These are phyloP conservation scores for Xylocampa areola DNA, from an alignment of 2,888 invertebrate species.

Conservation along the genomic window DNA sequence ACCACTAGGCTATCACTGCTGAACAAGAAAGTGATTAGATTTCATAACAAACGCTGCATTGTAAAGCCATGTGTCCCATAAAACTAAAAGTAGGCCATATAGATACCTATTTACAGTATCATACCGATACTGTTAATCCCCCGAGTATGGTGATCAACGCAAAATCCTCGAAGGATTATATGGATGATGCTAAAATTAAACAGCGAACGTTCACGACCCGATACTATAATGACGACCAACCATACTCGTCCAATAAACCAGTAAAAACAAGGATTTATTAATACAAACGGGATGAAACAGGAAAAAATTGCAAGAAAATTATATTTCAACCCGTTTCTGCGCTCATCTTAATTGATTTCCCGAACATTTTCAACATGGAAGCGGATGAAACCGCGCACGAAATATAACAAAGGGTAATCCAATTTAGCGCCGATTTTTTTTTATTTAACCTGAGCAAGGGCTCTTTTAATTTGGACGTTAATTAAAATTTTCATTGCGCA, in stretches of 20 bases:
- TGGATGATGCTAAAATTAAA: slow-evolving; percentile 19
- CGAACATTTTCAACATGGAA: slow-evolving; percentile 32
- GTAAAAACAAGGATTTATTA: slow-evolving; percentile 29
- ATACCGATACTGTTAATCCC: slow-evolving; percentile 26
- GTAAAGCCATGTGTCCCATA: too few relatives aligned
- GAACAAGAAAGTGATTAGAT: too few relatives aligned
- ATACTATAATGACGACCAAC: slow-evolving; percentile 8
- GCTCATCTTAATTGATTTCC: slow-evolving; percentile 52
- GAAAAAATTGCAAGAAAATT: slow-evolving; percentile 35
- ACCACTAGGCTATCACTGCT: too few relatives aligned
- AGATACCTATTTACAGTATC: slow-evolving; percentile 22
- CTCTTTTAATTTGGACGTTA: slow-evolving; percentile 67
- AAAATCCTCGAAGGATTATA: slow-evolving; percentile 32
- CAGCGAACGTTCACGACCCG: slow-evolving; percentile 17
- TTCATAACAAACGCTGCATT: too few relatives aligned
- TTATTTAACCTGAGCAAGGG: slow-evolving; percentile 57
- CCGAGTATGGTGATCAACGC: slow-evolving; percentile 38
- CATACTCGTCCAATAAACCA: not conserved
- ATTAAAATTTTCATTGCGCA: slow-evolving; percentile 73
- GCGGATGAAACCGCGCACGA: slow-evolving; percentile 28
- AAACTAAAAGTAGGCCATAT: not conserved
- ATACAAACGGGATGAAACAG: slow-evolving; percentile 2
- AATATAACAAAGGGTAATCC: slow-evolving; percentile 59
- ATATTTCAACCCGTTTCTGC: slow-evolving; percentile 36
- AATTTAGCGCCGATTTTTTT: slow-evolving; percentile 61